phyloP scores from a whole-genome alignment of 2,113 vertebrate genomes.

The Polypterus senegalus region DNA sequence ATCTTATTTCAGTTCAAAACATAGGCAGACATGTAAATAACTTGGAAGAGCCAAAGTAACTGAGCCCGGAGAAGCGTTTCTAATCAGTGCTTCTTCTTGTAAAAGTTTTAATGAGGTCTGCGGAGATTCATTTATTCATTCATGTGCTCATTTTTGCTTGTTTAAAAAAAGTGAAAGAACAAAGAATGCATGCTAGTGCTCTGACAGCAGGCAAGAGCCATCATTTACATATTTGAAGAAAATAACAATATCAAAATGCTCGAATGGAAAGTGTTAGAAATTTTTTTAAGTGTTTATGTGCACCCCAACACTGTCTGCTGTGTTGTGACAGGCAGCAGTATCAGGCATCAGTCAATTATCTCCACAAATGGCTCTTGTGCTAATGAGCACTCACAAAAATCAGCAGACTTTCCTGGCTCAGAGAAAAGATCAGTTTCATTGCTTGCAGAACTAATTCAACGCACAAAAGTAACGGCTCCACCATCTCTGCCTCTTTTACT shows the following conservation, averaged over 20 bases:
- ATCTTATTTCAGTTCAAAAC: too few species aligned
- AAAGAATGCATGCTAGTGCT: neutral
- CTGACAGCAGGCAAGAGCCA: constrained; percentile 41
- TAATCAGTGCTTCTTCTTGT: neutral
- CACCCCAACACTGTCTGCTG: constrained; percentile 47
- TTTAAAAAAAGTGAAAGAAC: too few species aligned
- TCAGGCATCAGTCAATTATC: constrained; percentile 96
- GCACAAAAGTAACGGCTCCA: constrained; percentile 98
- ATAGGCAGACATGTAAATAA: too few species aligned
- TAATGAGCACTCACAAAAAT: constrained; percentile 98
- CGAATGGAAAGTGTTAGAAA: constrained; percentile 43
- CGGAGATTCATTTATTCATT: neutral
- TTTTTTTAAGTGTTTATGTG: constrained; percentile 37
- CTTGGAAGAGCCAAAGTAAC: too few species aligned
- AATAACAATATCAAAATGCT: constrained; percentile 22
- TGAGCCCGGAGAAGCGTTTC: too few species aligned
- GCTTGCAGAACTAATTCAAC: constrained; percentile 99
- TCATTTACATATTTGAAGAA: constrained; percentile 50
- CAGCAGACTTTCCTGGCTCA: constrained; percentile 98
- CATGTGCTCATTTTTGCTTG: too few species aligned
- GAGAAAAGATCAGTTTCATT: constrained; percentile 99
- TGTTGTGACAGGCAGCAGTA: constrained; percentile 95
- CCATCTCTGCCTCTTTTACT: constrained; percentile 95
- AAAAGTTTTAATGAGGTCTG: neutral
- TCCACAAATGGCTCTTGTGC: constrained; percentile 97